Base-by-base conservation (phyloP, 2,797 vertebrate species). In the Amniataba percoides region DNA sequence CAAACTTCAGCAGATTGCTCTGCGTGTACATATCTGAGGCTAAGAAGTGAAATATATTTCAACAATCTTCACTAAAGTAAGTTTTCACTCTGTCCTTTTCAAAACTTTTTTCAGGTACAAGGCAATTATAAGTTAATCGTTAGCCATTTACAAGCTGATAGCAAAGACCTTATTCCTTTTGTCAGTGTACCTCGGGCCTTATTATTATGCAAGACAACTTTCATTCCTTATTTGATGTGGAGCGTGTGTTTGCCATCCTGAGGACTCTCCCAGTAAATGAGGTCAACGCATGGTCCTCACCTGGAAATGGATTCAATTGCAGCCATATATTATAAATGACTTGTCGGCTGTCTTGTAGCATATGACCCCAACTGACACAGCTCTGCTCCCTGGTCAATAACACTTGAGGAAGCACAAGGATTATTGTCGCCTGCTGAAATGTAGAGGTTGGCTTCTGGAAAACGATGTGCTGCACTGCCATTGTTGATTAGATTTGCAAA, bases 251-350 rank as follows among this genome's bases (percentile, higher is more conserved):
- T 68, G 52, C 63, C 66, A 18, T 87, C 60, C 71, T 71, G 65
- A 48, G 49, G 56, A 82, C 74, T 61, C 72, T 46, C 43, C 52
- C 39, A 71, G 63, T 71, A 78, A 88, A 92, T 88, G 80, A 90
- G 89, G 90, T 89, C 82, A 84, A 48, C 52, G 72, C 71, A 63
- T 71, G 58, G 62, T 73, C 80, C 65, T 83, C 85, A 57, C 73
- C 82, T 83, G 87, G 87, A 91, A 89, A 85, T 74, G 25, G 86
- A 88, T 89, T 89, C 48, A 90, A 86, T 84, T 85, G 80, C 56
- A 67, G 69, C 57, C 59, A 74, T 72, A 84, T 83, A 82, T 87
- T 84, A 81, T 58, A 74, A 81, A 82, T 68, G 46, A 81, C 75
- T 77, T 60, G 34, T 59, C 55, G 16, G 42, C 67, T 65, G 70